Percentiles rank a stretch among this genome's conserved stretches.
Conservation (phyloP, 2,888 invertebrate genomes). For the Toxonevra muliebris region DNA sequence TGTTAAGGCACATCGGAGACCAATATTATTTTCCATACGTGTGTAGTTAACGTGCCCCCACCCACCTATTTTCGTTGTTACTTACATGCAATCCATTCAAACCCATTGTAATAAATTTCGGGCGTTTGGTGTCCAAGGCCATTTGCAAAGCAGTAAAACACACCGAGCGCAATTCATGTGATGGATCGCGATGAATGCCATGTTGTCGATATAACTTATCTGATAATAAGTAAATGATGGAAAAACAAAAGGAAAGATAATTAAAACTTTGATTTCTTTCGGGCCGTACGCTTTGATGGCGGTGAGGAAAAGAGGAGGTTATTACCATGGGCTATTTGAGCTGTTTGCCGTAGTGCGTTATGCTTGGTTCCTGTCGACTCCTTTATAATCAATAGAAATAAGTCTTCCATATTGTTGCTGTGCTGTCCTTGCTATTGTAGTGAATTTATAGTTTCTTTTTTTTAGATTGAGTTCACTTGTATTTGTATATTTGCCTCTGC, state of each 20-base stretch:
- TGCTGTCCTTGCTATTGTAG: slow-evolving; percentile 5
- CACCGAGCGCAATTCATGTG: slow-evolving; percentile 83
- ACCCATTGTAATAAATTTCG: slow-evolving; percentile 83
- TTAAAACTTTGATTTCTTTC: slow-evolving; percentile 17
- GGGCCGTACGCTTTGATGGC: too few species aligned
- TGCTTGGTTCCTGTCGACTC: slow-evolving; percentile 83
- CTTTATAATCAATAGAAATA: slow-evolving; percentile 83
- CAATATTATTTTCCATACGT: too few species aligned
- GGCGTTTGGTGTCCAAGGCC: slow-evolving; percentile 86
- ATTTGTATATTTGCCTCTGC: too few species aligned
- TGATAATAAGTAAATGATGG: too few species aligned
- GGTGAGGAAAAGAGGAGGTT: slow-evolving; percentile 20
- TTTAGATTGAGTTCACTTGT: too few species aligned
- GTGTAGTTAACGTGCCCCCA: too few species aligned
- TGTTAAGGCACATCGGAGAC: too few species aligned
- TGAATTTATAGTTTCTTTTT: slow-evolving; percentile 4
- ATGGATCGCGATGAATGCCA: slow-evolving; percentile 79
- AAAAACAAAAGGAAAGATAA: slow-evolving; percentile 22
- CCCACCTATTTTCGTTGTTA: slow-evolving; percentile 39
- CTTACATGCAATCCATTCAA: slow-evolving; percentile 90
- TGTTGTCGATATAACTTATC: slow-evolving; percentile 85
- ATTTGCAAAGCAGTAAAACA: slow-evolving; percentile 87
- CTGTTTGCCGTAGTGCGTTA: slow-evolving; percentile 78
- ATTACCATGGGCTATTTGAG: slow-evolving; percentile 88
- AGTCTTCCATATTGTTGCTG: slow-evolving; percentile 78